Evolutionary conservation across 1,140 invertebrate genomes (phyloP), one percentile per base, ranked within the genome.

Genomic region (Melitaea cinxia): DNA sequence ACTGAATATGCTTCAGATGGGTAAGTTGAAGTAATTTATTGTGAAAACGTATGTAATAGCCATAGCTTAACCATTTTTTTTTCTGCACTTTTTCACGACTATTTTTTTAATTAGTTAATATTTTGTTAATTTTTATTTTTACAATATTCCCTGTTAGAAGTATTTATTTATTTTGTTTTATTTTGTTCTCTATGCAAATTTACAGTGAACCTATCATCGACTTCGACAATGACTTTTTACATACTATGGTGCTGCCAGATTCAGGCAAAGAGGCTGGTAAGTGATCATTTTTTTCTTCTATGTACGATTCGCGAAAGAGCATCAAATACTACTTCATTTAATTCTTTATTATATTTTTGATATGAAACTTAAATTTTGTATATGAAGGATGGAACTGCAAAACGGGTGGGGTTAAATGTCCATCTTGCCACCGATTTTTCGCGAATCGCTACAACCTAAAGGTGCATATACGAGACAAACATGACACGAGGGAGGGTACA

Each of bases 391-490:
- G 83, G 83, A 91, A 91, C 59, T 87, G 84, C 71, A 89, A 91
- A 69, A 91, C 91, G 26, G 86, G 89, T 10, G 91, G 92, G 49
- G 92, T 93, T 10, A 93, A 92, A 66, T 93, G 93, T 75, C 91
- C 91, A 0, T 91, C 91, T 60, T 93, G 93, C 69, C 91, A 91
- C 67, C 85, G 92, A 61, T 92, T 92, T 80, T 93, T 93, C 78
- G 92, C 92, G n/a, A 93, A 93, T 78, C 91, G 92, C 10, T 93
- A 93, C 84, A 93, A 93, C 75, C 72, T 93, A 68, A 93, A 93
- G 76, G 92, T 93, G n/a, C 93, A 93, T 76, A 91, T 93, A 54
- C 83, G 92, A 2, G 93, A 93, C 75, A 93, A 93, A 72, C 93
- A 93, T 69, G 92, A 92, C 75, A 91, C 88, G 0, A 85, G 91